These are phyloP conservation scores for Nyctalus aviator DNA, from an alignment of 2,797 vertebrate genomes.

Conservation along the genomic window DNA sequence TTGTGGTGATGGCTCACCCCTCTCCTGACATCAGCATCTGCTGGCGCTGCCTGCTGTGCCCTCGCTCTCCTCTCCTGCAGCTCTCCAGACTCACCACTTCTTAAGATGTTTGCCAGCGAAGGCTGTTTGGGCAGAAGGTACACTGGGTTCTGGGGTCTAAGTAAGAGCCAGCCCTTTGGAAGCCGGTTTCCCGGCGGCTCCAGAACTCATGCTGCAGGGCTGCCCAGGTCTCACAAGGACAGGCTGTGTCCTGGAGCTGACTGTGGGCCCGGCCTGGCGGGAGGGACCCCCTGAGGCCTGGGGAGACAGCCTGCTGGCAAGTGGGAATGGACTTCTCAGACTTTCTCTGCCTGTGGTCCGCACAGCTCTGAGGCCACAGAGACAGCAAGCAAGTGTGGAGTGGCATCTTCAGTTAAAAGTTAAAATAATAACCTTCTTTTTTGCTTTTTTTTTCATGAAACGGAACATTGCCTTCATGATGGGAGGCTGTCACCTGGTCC, in stretches of 20 bases:
- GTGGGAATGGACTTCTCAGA: not conserved
- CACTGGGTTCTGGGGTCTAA: not conserved
- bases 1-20: not conserved
- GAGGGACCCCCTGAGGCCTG: not conserved
- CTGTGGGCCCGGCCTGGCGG: not conserved
- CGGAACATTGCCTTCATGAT: rapidly evolving
- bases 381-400: no score
- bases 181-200: not conserved
- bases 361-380: not conserved
- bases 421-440: not conserved
- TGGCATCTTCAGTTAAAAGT: not conserved
- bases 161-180: not conserved
- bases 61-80: not conserved
- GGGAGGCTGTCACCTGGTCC: not conserved
- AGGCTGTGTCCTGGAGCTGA: slow-evolving; percentile 29
- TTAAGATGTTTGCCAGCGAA: not conserved
- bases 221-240: not conserved
- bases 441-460: not conserved
- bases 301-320: not conserved
- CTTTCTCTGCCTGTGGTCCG: no score
- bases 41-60: rapidly evolving
- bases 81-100: not conserved
- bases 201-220: not conserved
- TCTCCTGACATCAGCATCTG: not conserved
- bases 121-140: not conserved